Evolutionary conservation across 2,888 invertebrate genomes (phyloP).

Genomic region (Drosophila neotestacea): DNA sequence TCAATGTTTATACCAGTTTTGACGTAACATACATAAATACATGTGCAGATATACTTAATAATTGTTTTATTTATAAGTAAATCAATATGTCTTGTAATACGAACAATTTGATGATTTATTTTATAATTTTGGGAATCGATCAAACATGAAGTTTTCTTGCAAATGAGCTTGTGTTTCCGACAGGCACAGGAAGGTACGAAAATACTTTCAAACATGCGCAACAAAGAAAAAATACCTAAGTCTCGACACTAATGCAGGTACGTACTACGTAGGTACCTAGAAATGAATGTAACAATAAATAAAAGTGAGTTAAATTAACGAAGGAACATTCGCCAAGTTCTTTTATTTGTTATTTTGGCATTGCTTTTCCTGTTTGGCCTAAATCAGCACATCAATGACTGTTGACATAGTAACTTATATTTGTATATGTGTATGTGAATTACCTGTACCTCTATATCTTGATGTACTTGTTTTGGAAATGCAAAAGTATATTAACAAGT

Average conservation of each 20-base stretch:
- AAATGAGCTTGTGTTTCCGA: slow-evolving; percentile 29
- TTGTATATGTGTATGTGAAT: not conserved
- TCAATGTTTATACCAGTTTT: too few species aligned
- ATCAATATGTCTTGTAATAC: slow-evolving; percentile 9
- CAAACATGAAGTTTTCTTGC: slow-evolving; percentile 42
- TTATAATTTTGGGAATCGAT: slow-evolving; percentile 44
- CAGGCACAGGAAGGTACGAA: slow-evolving; percentile 58
- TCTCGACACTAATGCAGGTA: slow-evolving; percentile 11
- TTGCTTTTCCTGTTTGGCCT: slow-evolving; percentile 42
- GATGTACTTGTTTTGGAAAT: slow-evolving; percentile 1
- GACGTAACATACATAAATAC: not conserved
- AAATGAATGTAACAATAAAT: not conserved
- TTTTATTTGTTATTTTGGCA: slow-evolving; percentile 34
- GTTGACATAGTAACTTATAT: slow-evolving; percentile 64
- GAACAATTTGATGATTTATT: slow-evolving; percentile 20
- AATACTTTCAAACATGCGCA: slow-evolving; percentile 39
- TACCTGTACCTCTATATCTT: not conserved
- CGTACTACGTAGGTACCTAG: not conserved
- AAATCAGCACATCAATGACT: slow-evolving; percentile 37
- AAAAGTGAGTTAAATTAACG: slow-evolving; percentile 60
- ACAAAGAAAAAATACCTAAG: slow-evolving; percentile 29
- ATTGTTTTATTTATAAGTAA: not conserved
- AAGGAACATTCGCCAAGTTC: slow-evolving; percentile 22
- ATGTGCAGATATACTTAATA: slow-evolving; percentile 3
- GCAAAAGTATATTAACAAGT: slow-evolving; percentile 18